A percentile compares a stretch with the other conserved stretches of the same genome.
Conservation (phyloP, 2,888 invertebrate genomes). For the Chaetogeoica ovagalla region DNA sequence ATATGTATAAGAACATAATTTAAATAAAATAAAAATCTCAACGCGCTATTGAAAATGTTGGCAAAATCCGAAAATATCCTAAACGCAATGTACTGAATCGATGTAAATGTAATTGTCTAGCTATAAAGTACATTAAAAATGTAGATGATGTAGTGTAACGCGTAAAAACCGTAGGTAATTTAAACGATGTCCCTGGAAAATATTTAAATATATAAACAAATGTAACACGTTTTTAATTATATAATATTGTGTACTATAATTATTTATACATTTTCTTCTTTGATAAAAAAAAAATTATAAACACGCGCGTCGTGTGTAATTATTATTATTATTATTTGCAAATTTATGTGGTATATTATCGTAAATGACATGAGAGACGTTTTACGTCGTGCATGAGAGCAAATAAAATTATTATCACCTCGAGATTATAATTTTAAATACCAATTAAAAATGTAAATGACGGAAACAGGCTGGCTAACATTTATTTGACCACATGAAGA, state of each 20-base stretch:
- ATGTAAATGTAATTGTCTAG: slow-evolving; percentile 19
- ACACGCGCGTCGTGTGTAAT: too few relatives aligned
- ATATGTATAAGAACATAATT: neutral
- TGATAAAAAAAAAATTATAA: too few relatives aligned
- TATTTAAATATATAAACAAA: slow-evolving; percentile 18
- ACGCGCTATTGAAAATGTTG: neutral
- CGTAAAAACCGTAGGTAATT: neutral
- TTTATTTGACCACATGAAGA: too few relatives aligned
- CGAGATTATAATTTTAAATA: too few relatives aligned
- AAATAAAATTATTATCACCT: too few relatives aligned
- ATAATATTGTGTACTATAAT: neutral
- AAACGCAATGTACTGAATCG: slow-evolving; percentile 36
- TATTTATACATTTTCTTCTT: slow-evolving; percentile 3
- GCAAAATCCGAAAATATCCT: neutral
- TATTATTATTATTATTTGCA: too few relatives aligned
- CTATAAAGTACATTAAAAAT: slow-evolving; percentile 9
- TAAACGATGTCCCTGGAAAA: neutral
- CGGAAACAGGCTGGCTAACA: too few relatives aligned
- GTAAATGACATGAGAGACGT: too few relatives aligned
- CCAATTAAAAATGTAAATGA: too few relatives aligned
- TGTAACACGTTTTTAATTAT: slow-evolving; percentile 18
- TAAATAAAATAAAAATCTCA: slow-evolving; percentile 11
- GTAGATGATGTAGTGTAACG: slow-evolving; percentile 14
- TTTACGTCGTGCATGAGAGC: too few relatives aligned
- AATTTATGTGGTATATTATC: too few relatives aligned